Conservation (phyloP, 2,113 vertebrate species). For the Melierax canorus region DNA sequence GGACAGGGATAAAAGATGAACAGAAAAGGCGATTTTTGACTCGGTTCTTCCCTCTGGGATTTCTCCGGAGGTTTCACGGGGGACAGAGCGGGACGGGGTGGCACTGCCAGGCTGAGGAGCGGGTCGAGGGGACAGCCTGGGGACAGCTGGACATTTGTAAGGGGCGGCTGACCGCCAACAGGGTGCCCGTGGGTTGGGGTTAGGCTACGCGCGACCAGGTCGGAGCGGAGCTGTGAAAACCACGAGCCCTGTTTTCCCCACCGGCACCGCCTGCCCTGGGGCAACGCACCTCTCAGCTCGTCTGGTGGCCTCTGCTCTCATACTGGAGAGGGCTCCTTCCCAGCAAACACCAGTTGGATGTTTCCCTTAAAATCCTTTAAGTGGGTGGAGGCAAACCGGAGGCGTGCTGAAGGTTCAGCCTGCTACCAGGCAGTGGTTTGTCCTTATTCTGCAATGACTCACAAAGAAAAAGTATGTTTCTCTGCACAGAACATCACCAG, state of each 20-base stretch:
- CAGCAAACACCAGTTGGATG: not conserved
- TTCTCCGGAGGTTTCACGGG: not conserved
- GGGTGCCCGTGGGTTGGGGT: rapidly evolving
- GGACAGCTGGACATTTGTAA: rapidly evolving
- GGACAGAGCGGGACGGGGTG: rapidly evolving
- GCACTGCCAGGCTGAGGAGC: not conserved
- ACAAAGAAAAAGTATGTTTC: not conserved
- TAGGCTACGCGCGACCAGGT: rapidly evolving
- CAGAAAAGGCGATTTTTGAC: not conserved
- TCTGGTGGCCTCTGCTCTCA: not conserved
- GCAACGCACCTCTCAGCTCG: not conserved
- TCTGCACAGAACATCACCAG: not conserved
- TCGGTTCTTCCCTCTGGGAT: not conserved
- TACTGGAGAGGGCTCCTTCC: not conserved
- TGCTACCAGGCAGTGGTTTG: not conserved
- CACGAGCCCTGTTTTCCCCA: rapidly evolving
- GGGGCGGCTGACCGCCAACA: rapidly evolving
- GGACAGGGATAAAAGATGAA: not conserved
- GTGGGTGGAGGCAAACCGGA: too few relatives aligned
- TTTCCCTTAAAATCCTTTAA: not conserved
- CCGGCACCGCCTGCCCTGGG: not conserved
- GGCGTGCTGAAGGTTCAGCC: not conserved
- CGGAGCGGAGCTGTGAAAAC: not conserved
- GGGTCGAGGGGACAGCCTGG: rapidly evolving
- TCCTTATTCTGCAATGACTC: not conserved